Percentiles rank a stretch among this genome's conserved stretches.
Conservation (phyloP, 2,113 vertebrate species). For the Chamaetylas fuelleborni region DNA sequence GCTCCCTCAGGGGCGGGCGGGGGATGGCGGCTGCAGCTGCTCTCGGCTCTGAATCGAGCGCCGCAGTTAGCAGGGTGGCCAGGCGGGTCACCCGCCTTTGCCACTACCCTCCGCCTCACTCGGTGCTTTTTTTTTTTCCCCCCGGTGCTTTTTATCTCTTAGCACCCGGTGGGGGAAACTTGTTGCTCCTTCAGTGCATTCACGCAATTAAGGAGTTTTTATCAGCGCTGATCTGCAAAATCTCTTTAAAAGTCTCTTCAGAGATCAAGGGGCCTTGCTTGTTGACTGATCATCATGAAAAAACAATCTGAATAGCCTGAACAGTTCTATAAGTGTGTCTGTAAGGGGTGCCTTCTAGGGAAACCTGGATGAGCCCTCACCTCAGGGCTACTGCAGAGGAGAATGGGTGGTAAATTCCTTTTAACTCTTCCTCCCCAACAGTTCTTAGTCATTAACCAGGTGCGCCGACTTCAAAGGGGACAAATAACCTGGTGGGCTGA, state of each 20-base stretch:
- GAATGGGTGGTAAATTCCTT: background rate
- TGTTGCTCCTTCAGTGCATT: background rate
- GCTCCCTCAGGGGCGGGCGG: background rate
- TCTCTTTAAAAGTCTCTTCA: background rate
- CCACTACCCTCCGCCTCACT: accelerated
- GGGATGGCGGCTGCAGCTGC: background rate
- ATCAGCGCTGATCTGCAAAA: background rate
- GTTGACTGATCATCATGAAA: background rate
- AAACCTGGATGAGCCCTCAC: background rate
- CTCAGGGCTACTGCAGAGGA: accelerated
- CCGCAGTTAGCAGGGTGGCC: background rate
- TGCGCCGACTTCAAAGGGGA: slow-evolving; percentile 78
- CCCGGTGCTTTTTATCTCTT: background rate
- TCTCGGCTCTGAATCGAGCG: accelerated
- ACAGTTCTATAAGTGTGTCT: background rate
- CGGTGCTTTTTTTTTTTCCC: background rate
- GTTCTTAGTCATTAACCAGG: slow-evolving; percentile 75
- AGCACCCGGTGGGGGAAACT: background rate
- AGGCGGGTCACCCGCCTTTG: accelerated
- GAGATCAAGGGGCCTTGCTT: background rate
- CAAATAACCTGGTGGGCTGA: slow-evolving; percentile 56
- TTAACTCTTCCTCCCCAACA: slow-evolving; percentile 7
- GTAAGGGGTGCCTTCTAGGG: background rate
- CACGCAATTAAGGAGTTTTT: background rate
- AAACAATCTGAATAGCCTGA: background rate